These are phyloP conservation scores for Bubalus kerabau DNA, from an alignment of 2,113 vertebrate species.

Conservation along the genomic window DNA sequence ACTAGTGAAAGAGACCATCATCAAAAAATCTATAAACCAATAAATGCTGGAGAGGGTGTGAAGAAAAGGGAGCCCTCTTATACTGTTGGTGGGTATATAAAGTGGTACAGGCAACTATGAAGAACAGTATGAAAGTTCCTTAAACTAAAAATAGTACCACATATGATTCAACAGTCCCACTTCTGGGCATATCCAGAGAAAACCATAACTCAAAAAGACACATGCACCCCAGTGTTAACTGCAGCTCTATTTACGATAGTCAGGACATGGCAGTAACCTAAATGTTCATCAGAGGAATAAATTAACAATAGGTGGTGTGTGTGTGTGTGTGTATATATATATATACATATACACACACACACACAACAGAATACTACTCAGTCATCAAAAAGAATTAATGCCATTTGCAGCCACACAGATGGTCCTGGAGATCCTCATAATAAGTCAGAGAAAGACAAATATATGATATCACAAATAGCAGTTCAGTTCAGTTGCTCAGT, in stretches of 20 bases:
- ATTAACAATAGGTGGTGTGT: neutral
- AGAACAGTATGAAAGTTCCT: neutral
- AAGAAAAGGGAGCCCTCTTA: neutral
- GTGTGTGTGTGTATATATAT: neutral
- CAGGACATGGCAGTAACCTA: neutral
- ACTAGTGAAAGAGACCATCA: neutral
- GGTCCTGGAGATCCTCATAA: neutral
- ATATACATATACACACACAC: no score
- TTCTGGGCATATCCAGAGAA: neutral
- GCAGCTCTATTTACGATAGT: neutral
- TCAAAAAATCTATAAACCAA: neutral
- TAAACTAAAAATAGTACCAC: neutral
- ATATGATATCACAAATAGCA: neutral
- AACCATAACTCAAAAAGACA: neutral
- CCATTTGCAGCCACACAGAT: neutral
- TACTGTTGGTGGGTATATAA: neutral
- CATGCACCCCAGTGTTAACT: neutral
- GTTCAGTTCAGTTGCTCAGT: neutral
- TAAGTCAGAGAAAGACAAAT: neutral
- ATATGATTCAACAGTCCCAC: neutral
- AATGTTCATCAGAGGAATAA: neutral
- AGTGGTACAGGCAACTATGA: neutral
- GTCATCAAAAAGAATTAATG: neutral
- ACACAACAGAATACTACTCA: neutral
- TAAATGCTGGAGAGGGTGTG: neutral